phyloP scores from a whole-genome alignment of 2,888 invertebrate species.

The Liopterus haemorrhoidalis region DNA sequence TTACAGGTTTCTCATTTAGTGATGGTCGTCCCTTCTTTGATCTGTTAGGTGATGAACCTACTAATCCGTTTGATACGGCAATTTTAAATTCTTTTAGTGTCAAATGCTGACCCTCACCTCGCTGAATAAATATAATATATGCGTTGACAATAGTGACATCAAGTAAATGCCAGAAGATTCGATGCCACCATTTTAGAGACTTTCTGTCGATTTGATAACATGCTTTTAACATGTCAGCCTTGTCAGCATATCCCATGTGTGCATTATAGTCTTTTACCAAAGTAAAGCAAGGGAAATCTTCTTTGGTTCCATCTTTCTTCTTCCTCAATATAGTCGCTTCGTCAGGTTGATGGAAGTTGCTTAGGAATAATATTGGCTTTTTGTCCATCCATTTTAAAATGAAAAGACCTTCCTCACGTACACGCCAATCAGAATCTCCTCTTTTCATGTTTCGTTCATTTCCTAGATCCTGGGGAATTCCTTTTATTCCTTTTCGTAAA shows the following conservation, averaged over 20 bases:
- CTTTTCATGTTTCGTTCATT: conserved; percentile 29
- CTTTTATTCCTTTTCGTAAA: conserved; percentile 28
- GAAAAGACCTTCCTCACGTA: conserved; percentile 25
- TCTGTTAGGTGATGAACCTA: neutral
- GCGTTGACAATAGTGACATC: conserved; percentile 8
- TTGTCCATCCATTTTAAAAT: conserved; percentile 30
- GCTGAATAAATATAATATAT: conserved; percentile 2
- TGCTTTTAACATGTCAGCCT: conserved; percentile 9
- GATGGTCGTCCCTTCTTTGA: conserved; percentile 1
- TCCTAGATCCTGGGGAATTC: conserved; percentile 27
- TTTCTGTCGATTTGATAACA: conserved; percentile 2
- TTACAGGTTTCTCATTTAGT: too few species aligned
- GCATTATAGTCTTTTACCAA: conserved; percentile 7
- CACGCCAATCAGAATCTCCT: conserved; percentile 32
- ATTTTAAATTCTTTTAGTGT: conserved; percentile 1
- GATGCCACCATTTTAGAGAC: conserved; percentile 2
- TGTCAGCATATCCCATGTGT: conserved; percentile 11
- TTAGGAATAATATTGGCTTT: conserved; percentile 27
- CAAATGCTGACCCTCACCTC: neutral
- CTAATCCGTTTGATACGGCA: neutral
- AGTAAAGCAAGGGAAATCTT: neutral
- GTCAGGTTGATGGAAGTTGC: conserved; percentile 6
- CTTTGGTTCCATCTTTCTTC: neutral
- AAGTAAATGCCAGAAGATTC: conserved; percentile 8
- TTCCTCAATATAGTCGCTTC: neutral